A percentile compares a stretch with the other conserved stretches of the same genome.
Conservation (phyloP, 2,113 vertebrate genomes). For the Pterophyllum scalare region DNA sequence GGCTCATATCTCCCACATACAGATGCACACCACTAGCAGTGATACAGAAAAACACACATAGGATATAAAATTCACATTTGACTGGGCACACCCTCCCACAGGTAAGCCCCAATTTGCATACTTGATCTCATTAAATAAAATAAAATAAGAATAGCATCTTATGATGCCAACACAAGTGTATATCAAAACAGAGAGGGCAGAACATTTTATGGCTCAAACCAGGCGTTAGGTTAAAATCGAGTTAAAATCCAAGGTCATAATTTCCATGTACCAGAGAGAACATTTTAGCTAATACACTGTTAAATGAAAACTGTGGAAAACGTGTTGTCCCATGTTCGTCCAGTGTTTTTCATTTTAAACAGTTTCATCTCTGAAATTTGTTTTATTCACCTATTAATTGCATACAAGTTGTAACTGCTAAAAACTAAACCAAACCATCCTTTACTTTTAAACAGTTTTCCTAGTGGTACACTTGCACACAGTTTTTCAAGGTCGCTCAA, state of each 20-base stretch:
- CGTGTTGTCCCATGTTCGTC: background rate
- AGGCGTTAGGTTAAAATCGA: background rate
- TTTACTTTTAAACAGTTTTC: too few relatives aligned
- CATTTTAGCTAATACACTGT: background rate
- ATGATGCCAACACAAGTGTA: background rate
- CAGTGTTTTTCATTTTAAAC: background rate
- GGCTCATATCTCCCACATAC: background rate
- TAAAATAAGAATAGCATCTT: background rate
- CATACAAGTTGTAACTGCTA: background rate
- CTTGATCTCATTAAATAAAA: background rate
- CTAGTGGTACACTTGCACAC: too few relatives aligned
- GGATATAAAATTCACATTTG: background rate
- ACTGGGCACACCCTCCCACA: background rate
- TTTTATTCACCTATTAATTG: background rate
- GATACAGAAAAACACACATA: background rate
- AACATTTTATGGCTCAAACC: background rate
- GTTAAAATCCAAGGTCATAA: background rate
- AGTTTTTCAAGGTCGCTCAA: too few relatives aligned
- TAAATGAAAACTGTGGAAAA: background rate
- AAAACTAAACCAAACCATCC: too few relatives aligned
- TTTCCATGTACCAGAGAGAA: background rate
- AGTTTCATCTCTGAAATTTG: background rate
- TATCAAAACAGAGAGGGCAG: background rate
- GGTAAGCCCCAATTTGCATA: background rate
- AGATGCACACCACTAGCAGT: constrained; percentile 13